Base-by-base conservation (phyloP, 2,113 vertebrate genomes). In the Maccullochella peelii region DNA sequence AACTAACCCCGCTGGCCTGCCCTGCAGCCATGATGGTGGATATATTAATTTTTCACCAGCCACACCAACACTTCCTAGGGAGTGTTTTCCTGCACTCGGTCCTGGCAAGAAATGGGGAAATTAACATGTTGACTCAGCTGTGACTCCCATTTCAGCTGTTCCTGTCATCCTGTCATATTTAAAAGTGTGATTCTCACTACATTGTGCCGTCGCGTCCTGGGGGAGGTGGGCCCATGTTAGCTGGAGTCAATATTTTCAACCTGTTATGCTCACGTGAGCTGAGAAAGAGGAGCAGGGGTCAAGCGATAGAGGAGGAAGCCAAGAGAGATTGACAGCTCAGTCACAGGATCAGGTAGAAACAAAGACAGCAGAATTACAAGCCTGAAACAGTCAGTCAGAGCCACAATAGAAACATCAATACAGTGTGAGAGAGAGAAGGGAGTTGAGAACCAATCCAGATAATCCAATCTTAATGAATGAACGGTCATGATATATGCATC, bases 401-500 rank as follows among this genome's bases (percentile, higher is more conserved):
- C 27, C 42, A 80, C 72, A 77, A 73, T n/a, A 57, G 63, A 68
- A 58, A 69, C 75, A 55, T 76, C 40, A 80, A 75, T 27, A 33
- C 67, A 54, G 68, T 16, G 27, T 40, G 21, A 74, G 44, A 65
- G 30, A 74, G 58, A 80, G 66, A 85, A 81, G 76, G 77, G 55
- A 81, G 62, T 20, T 1, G 77, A 66, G 79, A 82, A 36, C 40
- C 61, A 70, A 78, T 65, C 82, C 77, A 55, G 74, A 86, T 88
- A 63, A 90, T 79, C 90, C 94, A 94, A 36, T 84, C 79, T 42
- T 90, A 86, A 93, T 91, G 89, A 96, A 96, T 92, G 92, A 95
- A 92, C 79, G 67, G 90, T 94, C 94, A 94, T 94, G 94, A 96
- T 94, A 93, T 95, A 95, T 94, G 91, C 89, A 82, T 95, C 89